phyloP scores from a whole-genome alignment of 1,140 invertebrate species.

The Zaprionus vittiger region DNA sequence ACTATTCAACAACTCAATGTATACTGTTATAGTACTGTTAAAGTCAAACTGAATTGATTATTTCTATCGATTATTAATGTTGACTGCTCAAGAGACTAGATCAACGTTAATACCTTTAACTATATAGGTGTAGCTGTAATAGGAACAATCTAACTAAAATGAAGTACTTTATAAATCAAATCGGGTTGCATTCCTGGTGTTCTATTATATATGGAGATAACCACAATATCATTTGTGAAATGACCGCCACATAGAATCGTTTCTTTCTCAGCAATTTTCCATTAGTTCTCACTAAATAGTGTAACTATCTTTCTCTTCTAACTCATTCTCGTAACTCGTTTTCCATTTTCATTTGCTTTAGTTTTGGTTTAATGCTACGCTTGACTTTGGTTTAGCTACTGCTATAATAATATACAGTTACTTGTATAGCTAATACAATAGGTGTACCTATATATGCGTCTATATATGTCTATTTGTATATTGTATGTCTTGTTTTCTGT shows the following conservation, averaged over 20 bases:
- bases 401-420: conserved; percentile 67
- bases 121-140: neutral
- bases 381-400: conserved; percentile 69
- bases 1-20: no score
- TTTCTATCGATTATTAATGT: no score
- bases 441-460: conserved; percentile 9
- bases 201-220: neutral
- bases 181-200: neutral
- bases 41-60: no score
- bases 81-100: no score
- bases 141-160: conserved; percentile 6
- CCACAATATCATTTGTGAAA: neutral
- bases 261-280: neutral
- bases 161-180: neutral
- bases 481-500: conserved; percentile 12
- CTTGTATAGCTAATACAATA: conserved; percentile 39
- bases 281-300: neutral
- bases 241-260: neutral
- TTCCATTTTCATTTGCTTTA: conserved; percentile 7
- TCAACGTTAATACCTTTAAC: neutral
- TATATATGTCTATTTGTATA: neutral
- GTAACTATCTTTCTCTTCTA: neutral
- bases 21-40: no score
- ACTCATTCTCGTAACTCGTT: neutral
- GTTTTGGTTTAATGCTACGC: conserved; percentile 45